Conservation (phyloP, 2,888 invertebrate genomes). For the Ornithoptera alexandrae region DNA sequence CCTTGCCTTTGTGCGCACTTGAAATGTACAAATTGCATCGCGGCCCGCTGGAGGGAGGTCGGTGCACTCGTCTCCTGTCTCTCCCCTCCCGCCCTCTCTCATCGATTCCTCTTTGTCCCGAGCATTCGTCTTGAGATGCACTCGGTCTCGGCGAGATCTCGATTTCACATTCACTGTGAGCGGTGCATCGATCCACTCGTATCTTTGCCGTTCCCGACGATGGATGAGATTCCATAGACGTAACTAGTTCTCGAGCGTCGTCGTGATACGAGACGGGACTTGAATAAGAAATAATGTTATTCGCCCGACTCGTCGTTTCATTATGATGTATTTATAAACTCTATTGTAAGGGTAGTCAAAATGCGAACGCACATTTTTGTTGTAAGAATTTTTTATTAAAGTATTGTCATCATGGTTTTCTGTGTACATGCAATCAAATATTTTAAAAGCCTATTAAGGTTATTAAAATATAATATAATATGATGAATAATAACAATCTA, state of each 20-base stretch:
- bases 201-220: slow-evolving; percentile 43
- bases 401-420: neutral
- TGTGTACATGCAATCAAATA: too few species aligned
- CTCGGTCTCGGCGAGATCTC: slow-evolving; percentile 71
- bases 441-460: neutral
- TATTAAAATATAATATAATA: neutral
- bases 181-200: slow-evolving; percentile 42
- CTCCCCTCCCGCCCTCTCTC: slow-evolving; percentile 63
- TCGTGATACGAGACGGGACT: slow-evolving; percentile 37
- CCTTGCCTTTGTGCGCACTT: slow-evolving; percentile 78
- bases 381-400: neutral
- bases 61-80: slow-evolving; percentile 67
- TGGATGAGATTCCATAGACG: slow-evolving; percentile 42
- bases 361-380: slow-evolving; percentile 18
- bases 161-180: slow-evolving; percentile 51
- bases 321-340: slow-evolving; percentile 31
- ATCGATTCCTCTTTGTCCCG: slow-evolving; percentile 78
- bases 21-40: slow-evolving; percentile 80
- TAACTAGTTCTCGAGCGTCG: slow-evolving; percentile 43
- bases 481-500: neutral
- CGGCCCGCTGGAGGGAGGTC: slow-evolving; percentile 67
- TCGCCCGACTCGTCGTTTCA: slow-evolving; percentile 24
- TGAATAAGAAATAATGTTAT: slow-evolving; percentile 35
- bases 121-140: slow-evolving; percentile 76
- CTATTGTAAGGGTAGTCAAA: slow-evolving; percentile 23